Percentiles rank a stretch among this genome's conserved stretches.
Evolutionary conservation across 2,888 invertebrate species (phyloP).

Genomic region (Amorpha juglandis): DNA sequence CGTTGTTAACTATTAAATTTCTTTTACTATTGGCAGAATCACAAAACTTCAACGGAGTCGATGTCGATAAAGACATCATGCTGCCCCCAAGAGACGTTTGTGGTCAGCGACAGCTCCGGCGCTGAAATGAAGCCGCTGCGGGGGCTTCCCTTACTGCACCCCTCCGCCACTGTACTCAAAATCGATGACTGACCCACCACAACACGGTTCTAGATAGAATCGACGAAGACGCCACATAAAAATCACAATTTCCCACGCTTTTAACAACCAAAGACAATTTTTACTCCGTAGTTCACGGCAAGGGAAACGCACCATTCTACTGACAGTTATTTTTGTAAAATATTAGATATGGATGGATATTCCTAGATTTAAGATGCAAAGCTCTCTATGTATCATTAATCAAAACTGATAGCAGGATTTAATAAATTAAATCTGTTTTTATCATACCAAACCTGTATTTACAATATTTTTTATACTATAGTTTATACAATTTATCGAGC

Average conservation of each 20-base stretch:
- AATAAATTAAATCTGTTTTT: too few species aligned
- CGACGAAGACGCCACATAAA: background rate
- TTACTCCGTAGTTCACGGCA: background rate
- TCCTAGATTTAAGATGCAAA: background rate
- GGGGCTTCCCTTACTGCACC: constrained; percentile 33
- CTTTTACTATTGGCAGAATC: constrained; percentile 53
- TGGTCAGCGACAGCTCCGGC: constrained; percentile 70
- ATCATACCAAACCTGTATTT: background rate
- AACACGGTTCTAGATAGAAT: constrained; percentile 12
- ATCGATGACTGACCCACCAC: constrained; percentile 48
- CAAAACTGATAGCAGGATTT: background rate
- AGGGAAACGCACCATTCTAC: constrained; percentile 17
- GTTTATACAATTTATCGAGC: background rate
- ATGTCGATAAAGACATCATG: constrained; percentile 77
- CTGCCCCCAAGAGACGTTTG: constrained; percentile 71
- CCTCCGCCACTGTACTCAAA: constrained; percentile 39
- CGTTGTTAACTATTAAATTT: background rate
- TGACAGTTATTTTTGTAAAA: constrained; percentile 12
- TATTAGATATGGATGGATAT: background rate
- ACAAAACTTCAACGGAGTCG: constrained; percentile 74
- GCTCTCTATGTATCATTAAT: constrained; percentile 9
- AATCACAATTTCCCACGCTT: background rate
- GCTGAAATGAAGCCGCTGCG: constrained; percentile 69
- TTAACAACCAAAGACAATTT: constrained; percentile 14
- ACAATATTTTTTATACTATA: background rate